A percentile compares a stretch with the other conserved stretches of the same genome.
These are phyloP conservation scores for Phrynocephalus guinanensis DNA, from an alignment of 2,797 vertebrate species.

Conservation along the genomic window DNA sequence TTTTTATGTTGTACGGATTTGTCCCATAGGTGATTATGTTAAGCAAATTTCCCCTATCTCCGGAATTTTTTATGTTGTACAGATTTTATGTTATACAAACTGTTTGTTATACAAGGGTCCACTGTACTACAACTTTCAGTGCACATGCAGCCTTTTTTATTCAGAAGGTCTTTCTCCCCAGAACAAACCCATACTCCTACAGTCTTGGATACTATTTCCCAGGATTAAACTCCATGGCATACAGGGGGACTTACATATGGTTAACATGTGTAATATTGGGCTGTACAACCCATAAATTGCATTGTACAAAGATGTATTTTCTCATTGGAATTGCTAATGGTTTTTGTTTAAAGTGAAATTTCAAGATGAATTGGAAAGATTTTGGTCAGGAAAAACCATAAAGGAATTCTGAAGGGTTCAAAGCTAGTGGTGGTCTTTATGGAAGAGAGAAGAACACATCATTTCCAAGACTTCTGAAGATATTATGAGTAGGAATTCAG, in stretches of 20 bases:
- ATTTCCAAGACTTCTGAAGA: constrained; percentile 53
- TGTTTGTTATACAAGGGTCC: too few species aligned
- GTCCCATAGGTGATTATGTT: too few species aligned
- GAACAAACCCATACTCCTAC: too few species aligned
- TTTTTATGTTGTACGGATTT: too few species aligned
- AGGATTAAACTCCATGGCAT: too few species aligned
- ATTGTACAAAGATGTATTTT: neutral
- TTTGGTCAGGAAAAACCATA: neutral
- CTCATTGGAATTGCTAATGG: neutral
- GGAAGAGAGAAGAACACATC: too few species aligned
- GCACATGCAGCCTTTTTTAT: neutral
- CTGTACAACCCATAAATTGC: neutral
- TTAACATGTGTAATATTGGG: neutral
- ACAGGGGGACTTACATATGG: neutral
- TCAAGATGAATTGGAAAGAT: constrained; percentile 3
- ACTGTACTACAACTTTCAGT: too few species aligned
- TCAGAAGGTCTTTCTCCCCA: neutral
- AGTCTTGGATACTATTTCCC: too few species aligned
- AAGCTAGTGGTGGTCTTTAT: neutral
- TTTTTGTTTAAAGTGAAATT: neutral
- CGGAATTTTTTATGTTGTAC: too few species aligned
- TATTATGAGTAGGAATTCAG: constrained; percentile 52
- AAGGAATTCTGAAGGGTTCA: constrained; percentile 10
- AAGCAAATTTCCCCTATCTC: too few species aligned
- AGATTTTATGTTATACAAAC: too few species aligned